Base-by-base conservation (phyloP, 2,797 vertebrate genomes). In the Gymnopithys bicolor region DNA sequence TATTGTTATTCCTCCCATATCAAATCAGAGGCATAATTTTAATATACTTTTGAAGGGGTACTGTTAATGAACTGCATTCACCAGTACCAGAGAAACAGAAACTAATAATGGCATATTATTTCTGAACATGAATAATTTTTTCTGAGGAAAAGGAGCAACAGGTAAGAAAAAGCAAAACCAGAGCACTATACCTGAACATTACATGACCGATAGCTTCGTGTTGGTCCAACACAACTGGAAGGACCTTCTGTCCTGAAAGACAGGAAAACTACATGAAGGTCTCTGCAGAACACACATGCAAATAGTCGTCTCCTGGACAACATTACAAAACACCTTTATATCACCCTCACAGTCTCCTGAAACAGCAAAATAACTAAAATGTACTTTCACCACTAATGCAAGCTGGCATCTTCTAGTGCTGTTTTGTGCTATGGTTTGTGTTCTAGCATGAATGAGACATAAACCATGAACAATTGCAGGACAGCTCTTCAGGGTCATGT, bases 201-300 rank as follows among this genome's bases (percentile, higher is more conserved):
- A 96, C 99, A 99, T 23, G 98, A 98, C 59, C 95, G 98, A 94
- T 98, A 98, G 41, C 98, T 98, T 96, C 96, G 99, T 45, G 97
- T 88, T 35, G 99, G 98, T 71, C 99, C 99, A 84, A 99, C 98
- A 78, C 99, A 99, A 98, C 97, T 98, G 93, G 98, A 97, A 84
- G 98, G 98, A 89, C 98, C 98, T 77, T 99, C 99, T 80, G 97
- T 96, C 97, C 99, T 99, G 96, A 70, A 96, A 92, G 83, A 81
- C 5, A 94, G 25, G 96, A 64, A 84, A 53, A 10, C 15, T 68
- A 48, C 6, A 21, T 56, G 32, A 83, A 90, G 32, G 3, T 41
- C 21, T 87, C 55, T 60, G 68, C 84, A 89, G 56, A 81, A 78
- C 5, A 56, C 22, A 52, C 5, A 24, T 1, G 1, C 13, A 70